Evolutionary conservation across 2,113 vertebrate species (phyloP).

Genomic region (Salvator merianae): DNA sequence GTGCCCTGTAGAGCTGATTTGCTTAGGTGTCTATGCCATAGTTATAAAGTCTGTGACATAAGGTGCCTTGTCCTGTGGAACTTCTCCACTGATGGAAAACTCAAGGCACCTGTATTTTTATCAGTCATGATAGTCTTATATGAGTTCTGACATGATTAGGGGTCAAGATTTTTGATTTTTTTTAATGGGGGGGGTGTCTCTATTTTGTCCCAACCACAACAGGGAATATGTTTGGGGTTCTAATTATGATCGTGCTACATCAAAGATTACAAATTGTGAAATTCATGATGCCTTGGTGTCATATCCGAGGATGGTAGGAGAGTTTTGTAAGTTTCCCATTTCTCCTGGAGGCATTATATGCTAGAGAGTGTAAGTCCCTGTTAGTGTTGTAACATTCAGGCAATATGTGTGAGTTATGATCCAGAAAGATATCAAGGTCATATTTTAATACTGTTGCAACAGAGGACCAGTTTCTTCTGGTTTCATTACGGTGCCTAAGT

Average conservation of each 20-base stretch:
- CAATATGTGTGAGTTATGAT: slow-evolving; percentile 41
- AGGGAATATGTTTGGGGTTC: slow-evolving; percentile 34
- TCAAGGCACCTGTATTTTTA: rapidly evolving
- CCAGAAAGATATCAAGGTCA: slow-evolving; percentile 43
- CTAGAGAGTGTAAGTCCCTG: slow-evolving; percentile 60
- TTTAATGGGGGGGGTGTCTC: too few relatives aligned
- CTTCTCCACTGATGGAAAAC: background rate
- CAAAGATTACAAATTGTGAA: slow-evolving; percentile 49
- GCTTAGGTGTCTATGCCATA: background rate
- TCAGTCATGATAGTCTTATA: background rate
- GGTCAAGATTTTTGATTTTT: slow-evolving; percentile 6
- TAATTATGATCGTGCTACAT: slow-evolving; percentile 34
- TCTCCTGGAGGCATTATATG: slow-evolving; percentile 52
- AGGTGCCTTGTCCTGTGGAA: background rate
- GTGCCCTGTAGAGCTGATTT: background rate
- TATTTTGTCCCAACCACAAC: slow-evolving; percentile 34
- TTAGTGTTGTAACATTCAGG: slow-evolving; percentile 58
- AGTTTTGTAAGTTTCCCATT: slow-evolving; percentile 52
- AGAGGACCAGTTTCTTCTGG: background rate
- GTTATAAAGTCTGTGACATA: background rate
- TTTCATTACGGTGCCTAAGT: background rate
- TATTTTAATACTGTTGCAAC: slow-evolving; percentile 44
- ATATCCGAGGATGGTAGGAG: slow-evolving; percentile 48
- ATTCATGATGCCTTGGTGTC: slow-evolving; percentile 52
- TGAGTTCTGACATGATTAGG: too few relatives aligned